Conservation (phyloP, 2,888 invertebrate species). For the Rotaria magnacalcarata region DNA sequence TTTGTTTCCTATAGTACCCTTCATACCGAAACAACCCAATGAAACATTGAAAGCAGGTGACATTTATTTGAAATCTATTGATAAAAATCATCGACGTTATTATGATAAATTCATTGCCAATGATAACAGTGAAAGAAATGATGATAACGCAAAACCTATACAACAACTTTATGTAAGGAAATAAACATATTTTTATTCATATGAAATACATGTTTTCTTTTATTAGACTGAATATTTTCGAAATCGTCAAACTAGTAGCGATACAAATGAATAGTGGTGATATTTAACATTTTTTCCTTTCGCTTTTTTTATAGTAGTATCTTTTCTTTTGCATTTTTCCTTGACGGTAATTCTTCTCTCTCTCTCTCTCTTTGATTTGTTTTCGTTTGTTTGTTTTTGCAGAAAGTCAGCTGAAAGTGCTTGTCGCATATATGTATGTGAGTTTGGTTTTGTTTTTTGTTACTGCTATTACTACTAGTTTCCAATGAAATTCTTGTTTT, state of each 20-base stretch:
- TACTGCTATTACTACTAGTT: not conserved
- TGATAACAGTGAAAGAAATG: not conserved
- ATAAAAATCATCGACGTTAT: conserved; percentile 38
- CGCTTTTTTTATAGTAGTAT: not conserved
- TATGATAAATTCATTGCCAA: conserved; percentile 33
- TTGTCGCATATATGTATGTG: conserved; percentile 6
- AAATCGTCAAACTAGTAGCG: not conserved
- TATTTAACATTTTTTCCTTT: not conserved
- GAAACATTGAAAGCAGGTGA: conserved; percentile 38
- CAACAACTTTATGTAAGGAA: not conserved
- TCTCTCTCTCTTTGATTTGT: not conserved
- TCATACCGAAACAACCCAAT: not conserved
- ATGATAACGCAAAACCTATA: not conserved
- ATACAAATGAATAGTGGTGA: not conserved
- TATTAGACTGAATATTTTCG: not conserved
- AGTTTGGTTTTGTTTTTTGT: not conserved
- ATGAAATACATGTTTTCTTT: too few relatives aligned
- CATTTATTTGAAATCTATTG: conserved; percentile 46
- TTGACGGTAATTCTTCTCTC: not conserved
- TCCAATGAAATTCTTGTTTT: not conserved
- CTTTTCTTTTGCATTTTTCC: not conserved
- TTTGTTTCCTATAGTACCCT: not conserved
- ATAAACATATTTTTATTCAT: not conserved
- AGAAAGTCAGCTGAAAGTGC: not conserved
- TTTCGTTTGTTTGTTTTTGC: not conserved